A percentile compares a stretch with the other conserved stretches of the same genome.
These are phyloP conservation scores for Cyclopterus lumpus DNA, from an alignment of 2,797 vertebrate genomes.

Conservation along the genomic window DNA sequence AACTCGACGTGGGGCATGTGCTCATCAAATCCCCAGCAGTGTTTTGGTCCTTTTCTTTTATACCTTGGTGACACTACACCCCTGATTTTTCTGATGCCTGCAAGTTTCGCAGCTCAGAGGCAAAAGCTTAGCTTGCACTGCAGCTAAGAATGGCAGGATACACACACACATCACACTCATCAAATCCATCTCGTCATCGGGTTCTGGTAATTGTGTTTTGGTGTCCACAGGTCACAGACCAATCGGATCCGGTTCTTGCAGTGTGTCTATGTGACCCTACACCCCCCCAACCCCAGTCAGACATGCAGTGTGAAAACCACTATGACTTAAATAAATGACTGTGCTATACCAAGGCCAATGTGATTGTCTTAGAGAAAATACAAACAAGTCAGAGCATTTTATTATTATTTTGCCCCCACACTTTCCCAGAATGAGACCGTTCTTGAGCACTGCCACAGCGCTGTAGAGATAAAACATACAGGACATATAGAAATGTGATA, in stretches of 20 bases:
- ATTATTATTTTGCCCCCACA: not conserved
- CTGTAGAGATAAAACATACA: not conserved
- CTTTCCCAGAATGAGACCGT: not conserved
- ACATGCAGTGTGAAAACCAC: not conserved
- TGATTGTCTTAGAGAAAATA: not conserved
- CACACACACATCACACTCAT: too few relatives aligned
- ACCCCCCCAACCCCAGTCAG: not conserved
- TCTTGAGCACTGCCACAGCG: not conserved
- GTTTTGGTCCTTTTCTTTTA: not conserved
- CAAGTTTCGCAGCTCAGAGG: not conserved
- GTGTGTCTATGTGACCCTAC: too few relatives aligned
- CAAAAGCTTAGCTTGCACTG: not conserved
- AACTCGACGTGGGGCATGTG: too few relatives aligned
- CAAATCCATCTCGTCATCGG: too few relatives aligned
- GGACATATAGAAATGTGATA: not conserved
- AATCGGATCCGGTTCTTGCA: too few relatives aligned
- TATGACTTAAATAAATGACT: not conserved
- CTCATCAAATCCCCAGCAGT: not conserved
- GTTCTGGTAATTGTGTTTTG: too few relatives aligned
- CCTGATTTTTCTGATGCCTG: not conserved
- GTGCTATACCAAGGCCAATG: not conserved
- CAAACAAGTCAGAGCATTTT: not conserved
- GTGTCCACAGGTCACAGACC: too few relatives aligned
- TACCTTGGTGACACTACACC: not conserved
- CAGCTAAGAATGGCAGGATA: too few relatives aligned